A percentile compares a stretch with the other conserved stretches of the same genome.
These are phyloP conservation scores for Hydrolagus affinis DNA, from an alignment of 2,113 vertebrate genomes.

Conservation along the genomic window DNA sequence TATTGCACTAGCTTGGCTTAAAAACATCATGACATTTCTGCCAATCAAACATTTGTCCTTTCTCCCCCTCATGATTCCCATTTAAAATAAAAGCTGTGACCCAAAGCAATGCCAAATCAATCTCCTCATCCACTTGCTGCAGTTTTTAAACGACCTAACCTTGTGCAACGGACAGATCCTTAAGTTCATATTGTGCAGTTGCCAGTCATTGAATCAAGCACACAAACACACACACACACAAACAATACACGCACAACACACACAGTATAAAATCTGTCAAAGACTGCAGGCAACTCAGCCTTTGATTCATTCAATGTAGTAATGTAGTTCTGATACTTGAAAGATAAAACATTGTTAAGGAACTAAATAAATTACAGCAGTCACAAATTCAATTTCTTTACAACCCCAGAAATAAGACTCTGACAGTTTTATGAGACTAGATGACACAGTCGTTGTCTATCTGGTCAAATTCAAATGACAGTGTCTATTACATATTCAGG, in stretches of 20 bases:
- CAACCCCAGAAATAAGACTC: neutral
- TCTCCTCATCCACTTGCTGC: neutral
- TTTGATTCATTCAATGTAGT: neutral
- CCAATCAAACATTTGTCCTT: neutral
- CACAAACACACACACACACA: too few relatives aligned
- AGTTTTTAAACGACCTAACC: neutral
- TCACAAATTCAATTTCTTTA: neutral
- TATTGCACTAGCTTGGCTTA: neutral
- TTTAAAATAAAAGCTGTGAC: neutral
- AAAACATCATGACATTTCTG: neutral
- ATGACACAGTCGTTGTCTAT: too few relatives aligned
- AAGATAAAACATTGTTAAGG: neutral
- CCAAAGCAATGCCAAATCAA: neutral
- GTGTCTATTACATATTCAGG: neutral
- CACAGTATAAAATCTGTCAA: neutral
- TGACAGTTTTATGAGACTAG: neutral
- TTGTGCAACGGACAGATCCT: neutral
- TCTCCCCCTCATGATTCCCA: neutral
- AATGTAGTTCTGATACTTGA: neutral
- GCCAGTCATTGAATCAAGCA: neutral
- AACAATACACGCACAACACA: too few relatives aligned
- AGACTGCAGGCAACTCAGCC: neutral
- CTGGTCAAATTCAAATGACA: too few relatives aligned
- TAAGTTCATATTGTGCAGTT: neutral
- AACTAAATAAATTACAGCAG: neutral